A percentile compares a stretch with the other conserved stretches of the same genome.
These are phyloP conservation scores for Nebria salina DNA, from an alignment of 2,888 invertebrate genomes.

Conservation along the genomic window DNA sequence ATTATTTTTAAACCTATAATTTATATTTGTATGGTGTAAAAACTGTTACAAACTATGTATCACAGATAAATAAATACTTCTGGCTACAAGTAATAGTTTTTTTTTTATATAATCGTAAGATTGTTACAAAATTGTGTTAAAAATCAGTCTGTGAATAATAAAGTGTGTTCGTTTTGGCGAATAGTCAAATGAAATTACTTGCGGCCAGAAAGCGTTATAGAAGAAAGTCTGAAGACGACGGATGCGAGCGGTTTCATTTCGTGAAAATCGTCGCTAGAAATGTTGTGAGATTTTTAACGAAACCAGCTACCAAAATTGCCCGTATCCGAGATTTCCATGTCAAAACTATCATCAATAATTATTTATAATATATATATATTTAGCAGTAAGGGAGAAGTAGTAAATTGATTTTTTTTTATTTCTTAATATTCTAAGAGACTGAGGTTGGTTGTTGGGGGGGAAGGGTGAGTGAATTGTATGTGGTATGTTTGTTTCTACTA, in stretches of 20 bases:
- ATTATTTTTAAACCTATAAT: constrained; percentile 43
- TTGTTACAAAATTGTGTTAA: not conserved
- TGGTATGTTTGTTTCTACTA: not conserved
- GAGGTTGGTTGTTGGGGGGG: not conserved
- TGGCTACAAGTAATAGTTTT: constrained; percentile 28
- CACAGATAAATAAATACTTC: constrained; percentile 45
- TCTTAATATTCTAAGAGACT: not conserved
- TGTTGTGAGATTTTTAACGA: constrained; percentile 15
- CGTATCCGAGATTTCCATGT: constrained; percentile 19
- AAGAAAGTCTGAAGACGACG: constrained; percentile 44
- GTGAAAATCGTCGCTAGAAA: constrained; percentile 13
- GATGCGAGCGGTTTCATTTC: constrained; percentile 24
- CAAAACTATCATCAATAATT: not conserved
- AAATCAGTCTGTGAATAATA: constrained; percentile 16
- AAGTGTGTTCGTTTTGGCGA: not conserved
- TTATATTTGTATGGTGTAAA: constrained; percentile 45
- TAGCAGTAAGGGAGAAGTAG: not conserved
- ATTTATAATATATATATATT: not conserved
- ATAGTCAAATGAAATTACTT: constrained; percentile 17
- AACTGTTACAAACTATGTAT: constrained; percentile 45
- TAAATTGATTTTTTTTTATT: not conserved
- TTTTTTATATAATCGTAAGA: not conserved
- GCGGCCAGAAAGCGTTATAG: constrained; percentile 38
- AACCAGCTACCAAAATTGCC: constrained; percentile 32
- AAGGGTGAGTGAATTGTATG: not conserved